These are phyloP conservation scores for Pollachius pollachius DNA, from an alignment of 2,113 vertebrate genomes.

Conservation along the genomic window DNA sequence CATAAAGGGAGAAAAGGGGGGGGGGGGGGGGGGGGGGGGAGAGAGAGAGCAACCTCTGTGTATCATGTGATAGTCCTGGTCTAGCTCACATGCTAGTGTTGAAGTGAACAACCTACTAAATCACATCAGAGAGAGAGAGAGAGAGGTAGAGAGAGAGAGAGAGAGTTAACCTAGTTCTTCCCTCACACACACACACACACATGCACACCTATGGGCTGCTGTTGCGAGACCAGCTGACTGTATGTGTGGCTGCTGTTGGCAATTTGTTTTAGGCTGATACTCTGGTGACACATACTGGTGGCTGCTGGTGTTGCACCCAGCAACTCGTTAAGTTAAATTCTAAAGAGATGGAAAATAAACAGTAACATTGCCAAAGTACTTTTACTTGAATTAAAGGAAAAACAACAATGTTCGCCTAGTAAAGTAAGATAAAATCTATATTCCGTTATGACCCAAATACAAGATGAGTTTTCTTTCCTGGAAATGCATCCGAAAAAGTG, in stretches of 20 bases:
- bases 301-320: background rate
- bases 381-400: no score
- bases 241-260: no score
- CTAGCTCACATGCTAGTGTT: constrained; percentile 16
- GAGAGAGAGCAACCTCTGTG: background rate
- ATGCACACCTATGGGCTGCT: background rate
- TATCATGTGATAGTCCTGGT: background rate
- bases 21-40: rapidly evolving
- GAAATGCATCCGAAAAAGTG: no score
- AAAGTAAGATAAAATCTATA: no score
- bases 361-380: no score
- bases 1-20: background rate
- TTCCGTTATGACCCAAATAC: no score
- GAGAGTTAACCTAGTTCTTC: background rate
- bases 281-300: constrained; percentile 48
- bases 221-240: no score
- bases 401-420: no score
- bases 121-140: constrained; percentile 8
- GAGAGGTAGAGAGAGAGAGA: no score
- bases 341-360: background rate
- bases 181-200: background rate
- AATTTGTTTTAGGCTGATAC: no score
- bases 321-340: background rate
- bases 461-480: no score
- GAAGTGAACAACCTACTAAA: constrained; percentile 15